phyloP scores from a whole-genome alignment of 1,140 invertebrate species.

The Lerema accius region DNA sequence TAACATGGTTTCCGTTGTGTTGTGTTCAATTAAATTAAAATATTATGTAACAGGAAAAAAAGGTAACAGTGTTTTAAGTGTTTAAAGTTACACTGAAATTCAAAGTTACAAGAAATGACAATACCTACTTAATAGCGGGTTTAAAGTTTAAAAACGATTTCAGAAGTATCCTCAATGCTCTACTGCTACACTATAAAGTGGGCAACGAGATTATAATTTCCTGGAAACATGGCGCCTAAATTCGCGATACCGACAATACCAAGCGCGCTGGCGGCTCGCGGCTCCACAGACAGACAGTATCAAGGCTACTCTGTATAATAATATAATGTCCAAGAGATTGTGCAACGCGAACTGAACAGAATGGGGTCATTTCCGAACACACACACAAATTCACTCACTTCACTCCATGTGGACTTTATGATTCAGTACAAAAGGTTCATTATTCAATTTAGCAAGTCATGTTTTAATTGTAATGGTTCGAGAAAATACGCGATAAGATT shows the following conservation, averaged over 20 bases:
- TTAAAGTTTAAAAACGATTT: too few relatives aligned
- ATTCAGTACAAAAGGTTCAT: not conserved
- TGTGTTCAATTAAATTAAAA: too few relatives aligned
- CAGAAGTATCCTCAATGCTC: too few relatives aligned
- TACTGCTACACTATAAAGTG: too few relatives aligned
- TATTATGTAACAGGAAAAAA: too few relatives aligned
- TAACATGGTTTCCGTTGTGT: too few relatives aligned
- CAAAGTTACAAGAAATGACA: too few relatives aligned
- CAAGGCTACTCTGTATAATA: slow-evolving; percentile 16
- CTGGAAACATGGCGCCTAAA: slow-evolving; percentile 24
- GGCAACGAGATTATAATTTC: not conserved
- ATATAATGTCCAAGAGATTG: slow-evolving; percentile 35
- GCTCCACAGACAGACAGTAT: not conserved
- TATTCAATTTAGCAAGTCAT: not conserved
- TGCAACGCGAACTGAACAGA: slow-evolving; percentile 31
- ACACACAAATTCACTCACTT: slow-evolving; percentile 9
- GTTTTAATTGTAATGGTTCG: not conserved
- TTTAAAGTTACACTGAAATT: too few relatives aligned
- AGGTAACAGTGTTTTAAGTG: too few relatives aligned
- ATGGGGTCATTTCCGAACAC: slow-evolving; percentile 35
- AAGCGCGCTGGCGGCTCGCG: too few relatives aligned
- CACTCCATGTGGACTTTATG: not conserved
- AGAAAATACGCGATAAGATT: slow-evolving; percentile 17
- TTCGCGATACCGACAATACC: slow-evolving; percentile 13
- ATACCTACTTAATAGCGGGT: too few relatives aligned